phyloP scores from a whole-genome alignment of 1,140 invertebrate genomes.

The Ctenoplectra terminalis region DNA sequence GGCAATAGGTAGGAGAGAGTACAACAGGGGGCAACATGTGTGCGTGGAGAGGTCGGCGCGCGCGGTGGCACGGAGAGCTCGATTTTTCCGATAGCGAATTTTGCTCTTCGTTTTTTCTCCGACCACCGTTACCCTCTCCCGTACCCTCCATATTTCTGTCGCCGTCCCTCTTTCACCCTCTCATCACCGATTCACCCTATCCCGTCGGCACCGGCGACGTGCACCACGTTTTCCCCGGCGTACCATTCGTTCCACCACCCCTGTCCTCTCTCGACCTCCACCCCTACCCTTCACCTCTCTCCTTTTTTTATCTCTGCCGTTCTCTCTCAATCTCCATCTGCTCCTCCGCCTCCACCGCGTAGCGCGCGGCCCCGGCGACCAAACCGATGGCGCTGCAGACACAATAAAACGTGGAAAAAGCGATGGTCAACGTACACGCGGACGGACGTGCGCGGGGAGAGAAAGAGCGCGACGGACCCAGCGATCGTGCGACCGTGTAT shows the following conservation, averaged over 20 bases:
- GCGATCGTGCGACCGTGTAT: slow-evolving; percentile 20
- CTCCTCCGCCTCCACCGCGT: slow-evolving; percentile 65
- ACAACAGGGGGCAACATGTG: slow-evolving; percentile 33
- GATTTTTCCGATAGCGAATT: slow-evolving; percentile 81
- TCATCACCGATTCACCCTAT: slow-evolving; percentile 54
- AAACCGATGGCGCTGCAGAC: slow-evolving; percentile 77
- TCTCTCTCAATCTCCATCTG: slow-evolving; percentile 69
- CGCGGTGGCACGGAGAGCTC: slow-evolving; percentile 70
- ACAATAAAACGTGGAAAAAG: slow-evolving; percentile 78
- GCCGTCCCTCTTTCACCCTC: slow-evolving; percentile 52
- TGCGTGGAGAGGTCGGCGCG: slow-evolving; percentile 61
- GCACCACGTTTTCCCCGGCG: slow-evolving; percentile 55
- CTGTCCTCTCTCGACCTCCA: slow-evolving; percentile 12
- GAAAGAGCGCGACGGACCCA: not conserved
- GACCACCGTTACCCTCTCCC: slow-evolving; percentile 48
- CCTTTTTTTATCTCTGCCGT: slow-evolving; percentile 20
- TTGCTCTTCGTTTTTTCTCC: slow-evolving; percentile 71
- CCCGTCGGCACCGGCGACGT: slow-evolving; percentile 39
- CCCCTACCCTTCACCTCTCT: not conserved
- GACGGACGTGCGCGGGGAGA: slow-evolving; percentile 64
- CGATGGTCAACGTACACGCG: slow-evolving; percentile 64
- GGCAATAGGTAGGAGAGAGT: not conserved
- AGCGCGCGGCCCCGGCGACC: slow-evolving; percentile 69
- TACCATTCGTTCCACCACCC: slow-evolving; percentile 41
- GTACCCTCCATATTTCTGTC: slow-evolving; percentile 23